phyloP scores from a whole-genome alignment of 1,140 invertebrate genomes.

The Pinna nobilis region DNA sequence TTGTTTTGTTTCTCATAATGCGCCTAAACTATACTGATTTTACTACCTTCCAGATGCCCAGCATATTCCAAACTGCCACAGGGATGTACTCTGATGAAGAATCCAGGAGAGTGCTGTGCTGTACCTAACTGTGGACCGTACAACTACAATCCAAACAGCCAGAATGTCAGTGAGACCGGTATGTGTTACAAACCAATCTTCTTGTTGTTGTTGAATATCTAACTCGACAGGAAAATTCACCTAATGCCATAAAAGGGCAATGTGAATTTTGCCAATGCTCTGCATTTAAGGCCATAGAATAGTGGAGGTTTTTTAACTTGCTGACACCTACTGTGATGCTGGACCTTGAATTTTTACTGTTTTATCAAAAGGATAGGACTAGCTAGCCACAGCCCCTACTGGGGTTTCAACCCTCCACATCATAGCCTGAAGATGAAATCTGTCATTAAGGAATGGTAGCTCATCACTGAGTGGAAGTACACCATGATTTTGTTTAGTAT shows the following conservation, averaged over 20 bases:
- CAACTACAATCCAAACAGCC: not conserved
- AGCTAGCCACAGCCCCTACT: no score
- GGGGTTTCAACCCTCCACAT: no score
- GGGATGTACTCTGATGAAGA: slow-evolving; percentile 47
- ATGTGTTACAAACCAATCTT: not conserved
- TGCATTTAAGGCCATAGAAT: not conserved
- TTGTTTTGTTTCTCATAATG: not conserved
- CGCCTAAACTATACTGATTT: not conserved
- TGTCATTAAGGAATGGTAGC: no score
- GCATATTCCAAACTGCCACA: slow-evolving; percentile 50
- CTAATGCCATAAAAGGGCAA: not conserved
- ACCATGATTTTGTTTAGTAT: no score
- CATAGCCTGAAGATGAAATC: no score
- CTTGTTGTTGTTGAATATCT: no score
- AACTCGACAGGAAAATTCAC: not conserved
- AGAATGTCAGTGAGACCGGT: slow-evolving; percentile 22
- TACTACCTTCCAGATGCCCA: slow-evolving; percentile 47
- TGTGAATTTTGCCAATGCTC: not conserved
- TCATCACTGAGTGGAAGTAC: no score
- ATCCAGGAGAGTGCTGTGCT: slow-evolving; percentile 52
- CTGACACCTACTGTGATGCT: not conserved
- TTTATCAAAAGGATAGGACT: not conserved
- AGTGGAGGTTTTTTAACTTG: not conserved
- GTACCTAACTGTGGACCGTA: slow-evolving; percentile 47
- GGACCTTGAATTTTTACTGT: not conserved